Conservation (phyloP, 2,888 invertebrate genomes). For the Xanthostigma xanthostigma region DNA sequence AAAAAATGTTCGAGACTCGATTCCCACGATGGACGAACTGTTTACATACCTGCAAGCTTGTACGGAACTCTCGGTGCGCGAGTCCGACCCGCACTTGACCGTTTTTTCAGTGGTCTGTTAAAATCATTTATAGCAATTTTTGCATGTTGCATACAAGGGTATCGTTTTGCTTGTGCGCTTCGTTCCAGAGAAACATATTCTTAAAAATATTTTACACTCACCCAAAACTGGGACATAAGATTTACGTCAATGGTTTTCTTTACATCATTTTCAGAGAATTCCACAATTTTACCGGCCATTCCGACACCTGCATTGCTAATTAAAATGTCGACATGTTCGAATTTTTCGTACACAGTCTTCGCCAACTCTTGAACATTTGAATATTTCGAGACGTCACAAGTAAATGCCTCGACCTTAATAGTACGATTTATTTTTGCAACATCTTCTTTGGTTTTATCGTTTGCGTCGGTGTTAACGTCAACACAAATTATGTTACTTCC, state of each 20-base stretch:
- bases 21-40: no score
- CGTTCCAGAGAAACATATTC: no score
- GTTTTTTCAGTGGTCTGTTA: no score
- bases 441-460: not conserved
- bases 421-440: not conserved
- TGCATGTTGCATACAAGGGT: no score
- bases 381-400: conserved; percentile 60
- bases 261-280: conserved; percentile 52
- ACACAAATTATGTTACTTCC: conserved; percentile 1
- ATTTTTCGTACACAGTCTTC: conserved; percentile 45
- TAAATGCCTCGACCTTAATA: not conserved
- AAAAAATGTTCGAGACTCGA: no score
- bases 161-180: no score
- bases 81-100: no score
- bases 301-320: conserved; percentile 82
- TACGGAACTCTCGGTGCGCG: no score
- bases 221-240: conserved; percentile 70
- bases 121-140: no score
- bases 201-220: conserved; percentile 24
- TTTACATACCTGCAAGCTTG: no score
- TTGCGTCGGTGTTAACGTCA: not conserved
- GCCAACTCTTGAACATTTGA: conserved; percentile 49
- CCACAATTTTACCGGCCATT: conserved; percentile 56
- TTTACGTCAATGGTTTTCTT: conserved; percentile 59
- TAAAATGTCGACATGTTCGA: conserved; percentile 63